Base-by-base conservation (phyloP, 2,888 invertebrate species). In the Ypsolopha scabrella region DNA sequence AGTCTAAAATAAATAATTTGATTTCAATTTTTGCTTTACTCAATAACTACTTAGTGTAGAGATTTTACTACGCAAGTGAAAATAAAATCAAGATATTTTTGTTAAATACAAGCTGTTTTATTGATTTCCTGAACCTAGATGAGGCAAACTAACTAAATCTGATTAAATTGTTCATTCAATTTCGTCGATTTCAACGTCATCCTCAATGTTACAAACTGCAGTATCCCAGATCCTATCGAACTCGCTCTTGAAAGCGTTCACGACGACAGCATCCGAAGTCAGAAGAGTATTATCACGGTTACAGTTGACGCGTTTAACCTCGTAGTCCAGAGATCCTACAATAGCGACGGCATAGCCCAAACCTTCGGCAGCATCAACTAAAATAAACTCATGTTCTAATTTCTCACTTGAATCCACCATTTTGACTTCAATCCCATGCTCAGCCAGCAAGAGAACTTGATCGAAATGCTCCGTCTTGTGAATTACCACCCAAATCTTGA, bases 1-100 rank as follows among this genome's bases (percentile, higher is more conserved):
- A n/a, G n/a, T n/a, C n/a, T n/a, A n/a, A n/a, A n/a, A n/a, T n/a
- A n/a, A n/a, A n/a, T n/a, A n/a, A n/a, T n/a, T n/a, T n/a, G n/a
- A 13, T 14, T 45, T 45, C 34, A 45, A 51, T 39, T 51, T 35
- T 52, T n/a, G 41, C 37, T 53, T 50, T 45, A 53, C 44, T 34
- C 38, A 51, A 51, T 46, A 51, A 9, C n/a, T 13, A 60, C 63
- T 64, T 60, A 64, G 63, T 63, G 64, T 67, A 63, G 63, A 59
- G 63, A 64, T 64, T 65, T 62, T 54, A 57, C 61, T 66, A 73
- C 63, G 63, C 60, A 65, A 70, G 68, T 63, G 64, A 68, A n/a
- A 78, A 72, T 77, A 75, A 80, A 80, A 78, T 73, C 69, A 68
- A 72, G 71, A 67, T 82, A 81, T 81, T 78, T 77, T 82, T 79